A percentile compares a stretch with the other conserved stretches of the same genome.
phyloP scores from a whole-genome alignment of 1,140 invertebrate species.

The Maconellicoccus hirsutus region DNA sequence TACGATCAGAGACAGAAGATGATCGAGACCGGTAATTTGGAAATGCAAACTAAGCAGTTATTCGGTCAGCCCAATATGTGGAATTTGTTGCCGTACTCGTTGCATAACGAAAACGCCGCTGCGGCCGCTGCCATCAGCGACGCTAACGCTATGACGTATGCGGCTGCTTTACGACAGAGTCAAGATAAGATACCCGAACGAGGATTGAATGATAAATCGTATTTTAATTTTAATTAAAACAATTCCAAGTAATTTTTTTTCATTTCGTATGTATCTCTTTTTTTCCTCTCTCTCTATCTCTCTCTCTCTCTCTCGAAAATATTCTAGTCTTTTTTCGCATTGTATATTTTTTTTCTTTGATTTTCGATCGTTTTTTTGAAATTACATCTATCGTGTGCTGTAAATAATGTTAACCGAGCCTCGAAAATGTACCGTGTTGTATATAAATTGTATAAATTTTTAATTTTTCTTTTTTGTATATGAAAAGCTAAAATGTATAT shows the following conservation, averaged over 20 bases:
- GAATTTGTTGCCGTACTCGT: neutral
- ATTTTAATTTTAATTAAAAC: neutral
- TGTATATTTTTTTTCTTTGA: neutral
- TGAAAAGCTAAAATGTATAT: too few species aligned
- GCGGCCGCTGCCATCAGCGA: neutral
- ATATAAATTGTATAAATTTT: too few species aligned
- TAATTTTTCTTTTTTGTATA: too few species aligned
- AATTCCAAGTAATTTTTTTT: neutral
- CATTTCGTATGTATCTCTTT: too few species aligned
- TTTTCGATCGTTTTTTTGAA: neutral
- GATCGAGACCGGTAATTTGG: neutral
- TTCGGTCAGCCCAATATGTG: neutral
- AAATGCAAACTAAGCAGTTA: neutral
- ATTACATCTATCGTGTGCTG: neutral
- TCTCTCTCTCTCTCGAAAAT: neutral
- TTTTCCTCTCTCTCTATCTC: too few species aligned
- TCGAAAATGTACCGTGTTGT: too few species aligned
- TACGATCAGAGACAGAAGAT: neutral
- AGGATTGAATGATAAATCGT: neutral
- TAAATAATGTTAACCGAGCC: too few species aligned
- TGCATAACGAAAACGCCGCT: neutral
- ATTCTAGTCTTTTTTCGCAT: neutral
- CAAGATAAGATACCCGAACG: neutral
- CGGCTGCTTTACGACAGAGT: neutral
- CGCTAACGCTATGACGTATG: conserved; percentile 12